Percentiles rank a stretch among this genome's conserved stretches.
Evolutionary conservation across 2,113 vertebrate genomes (phyloP).

Genomic region (Eulemur macaco): DNA sequence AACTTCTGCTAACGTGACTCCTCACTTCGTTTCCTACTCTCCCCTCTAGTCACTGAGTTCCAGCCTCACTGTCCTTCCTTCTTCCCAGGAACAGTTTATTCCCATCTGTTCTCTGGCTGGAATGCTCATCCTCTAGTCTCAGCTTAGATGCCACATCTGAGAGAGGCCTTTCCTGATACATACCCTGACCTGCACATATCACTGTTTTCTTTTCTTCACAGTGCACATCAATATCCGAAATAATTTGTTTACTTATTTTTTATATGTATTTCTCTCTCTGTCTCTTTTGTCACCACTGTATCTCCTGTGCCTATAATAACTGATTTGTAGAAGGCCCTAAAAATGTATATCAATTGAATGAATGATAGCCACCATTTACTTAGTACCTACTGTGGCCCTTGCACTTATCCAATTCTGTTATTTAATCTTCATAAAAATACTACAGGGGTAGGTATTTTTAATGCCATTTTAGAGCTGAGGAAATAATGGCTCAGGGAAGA

Average conservation of each 20-base stretch:
- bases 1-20: background rate
- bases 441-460: background rate
- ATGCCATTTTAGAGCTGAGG: conserved; percentile 24
- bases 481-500: background rate
- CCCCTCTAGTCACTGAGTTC: background rate
- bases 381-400: background rate
- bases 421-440: background rate
- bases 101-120: background rate
- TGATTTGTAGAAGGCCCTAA: background rate
- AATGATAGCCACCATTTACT: background rate
- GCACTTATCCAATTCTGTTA: background rate
- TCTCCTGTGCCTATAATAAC: background rate
- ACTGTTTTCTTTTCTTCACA: background rate
- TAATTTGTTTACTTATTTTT: background rate
- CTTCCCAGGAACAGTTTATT: background rate
- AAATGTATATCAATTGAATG: background rate
- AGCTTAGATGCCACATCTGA: background rate
- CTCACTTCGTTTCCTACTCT: background rate
- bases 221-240: background rate
- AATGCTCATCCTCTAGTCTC: background rate
- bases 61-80: background rate
- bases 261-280: background rate
- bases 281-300: background rate
- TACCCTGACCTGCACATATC: background rate
- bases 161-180: background rate